Conservation (phyloP, 2,113 vertebrate species). For the Onychostruthus taczanowskii region DNA sequence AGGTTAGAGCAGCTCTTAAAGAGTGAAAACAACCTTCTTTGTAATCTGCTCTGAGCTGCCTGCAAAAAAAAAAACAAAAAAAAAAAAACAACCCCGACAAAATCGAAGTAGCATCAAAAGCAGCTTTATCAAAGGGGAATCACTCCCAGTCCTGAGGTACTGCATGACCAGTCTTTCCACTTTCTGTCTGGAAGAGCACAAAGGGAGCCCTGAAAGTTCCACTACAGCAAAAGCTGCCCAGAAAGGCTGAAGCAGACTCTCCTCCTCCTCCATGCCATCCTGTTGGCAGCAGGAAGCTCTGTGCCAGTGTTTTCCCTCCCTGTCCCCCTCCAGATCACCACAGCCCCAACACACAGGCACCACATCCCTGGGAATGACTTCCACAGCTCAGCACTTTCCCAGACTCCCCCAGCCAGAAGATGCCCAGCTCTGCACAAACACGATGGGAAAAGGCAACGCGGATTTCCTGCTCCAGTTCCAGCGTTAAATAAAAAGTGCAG, state of each 20-base stretch:
- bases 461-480: not conserved
- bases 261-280: not conserved
- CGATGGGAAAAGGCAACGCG: accelerated
- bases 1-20: not conserved
- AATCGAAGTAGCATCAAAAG: not conserved
- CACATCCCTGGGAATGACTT: not conserved
- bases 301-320: not conserved
- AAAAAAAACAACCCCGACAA: not conserved
- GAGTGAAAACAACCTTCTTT: not conserved
- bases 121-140: not conserved
- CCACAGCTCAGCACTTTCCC: not conserved
- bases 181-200: not conserved
- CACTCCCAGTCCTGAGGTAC: not conserved
- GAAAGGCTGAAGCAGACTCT: not conserved
- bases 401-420: not conserved
- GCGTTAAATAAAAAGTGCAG: not conserved
- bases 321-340: not conserved
- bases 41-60: not conserved
- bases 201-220: not conserved
- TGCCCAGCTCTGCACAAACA: not conserved
- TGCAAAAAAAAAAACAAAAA: not conserved
- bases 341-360: not conserved
- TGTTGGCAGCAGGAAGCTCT: not conserved
- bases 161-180: not conserved
- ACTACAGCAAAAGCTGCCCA: not conserved